Evolutionary conservation across 2,888 invertebrate species (phyloP).

Genomic region (Thereva unica): DNA sequence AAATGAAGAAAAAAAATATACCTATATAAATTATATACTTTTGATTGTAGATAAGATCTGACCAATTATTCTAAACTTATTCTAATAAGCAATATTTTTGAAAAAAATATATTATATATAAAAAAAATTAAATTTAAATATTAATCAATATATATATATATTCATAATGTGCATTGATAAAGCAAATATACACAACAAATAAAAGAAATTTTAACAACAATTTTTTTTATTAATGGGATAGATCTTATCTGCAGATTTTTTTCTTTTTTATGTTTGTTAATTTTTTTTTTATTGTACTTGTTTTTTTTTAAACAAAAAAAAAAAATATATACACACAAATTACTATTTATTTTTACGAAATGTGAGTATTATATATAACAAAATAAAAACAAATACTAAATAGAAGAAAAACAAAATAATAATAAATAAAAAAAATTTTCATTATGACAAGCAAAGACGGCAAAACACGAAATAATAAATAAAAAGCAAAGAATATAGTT

Average conservation of each 20-base stretch:
- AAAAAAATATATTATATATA: slow-evolving; percentile 34
- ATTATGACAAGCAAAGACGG: too few species aligned
- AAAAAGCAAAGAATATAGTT: too few species aligned
- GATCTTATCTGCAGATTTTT: slow-evolving; percentile 39
- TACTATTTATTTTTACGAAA: too few species aligned
- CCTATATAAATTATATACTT: slow-evolving; percentile 22
- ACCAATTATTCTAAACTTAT: slow-evolving; percentile 37
- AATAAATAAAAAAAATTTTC: too few species aligned
- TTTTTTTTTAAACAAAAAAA: too few species aligned
- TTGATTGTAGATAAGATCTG: slow-evolving; percentile 35
- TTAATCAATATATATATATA: slow-evolving; percentile 9
- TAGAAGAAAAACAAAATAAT: too few species aligned
- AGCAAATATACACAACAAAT: slow-evolving; percentile 10
- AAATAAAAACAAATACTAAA: too few species aligned
- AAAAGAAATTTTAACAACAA: slow-evolving; percentile 16
- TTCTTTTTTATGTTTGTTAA: slow-evolving; percentile 11
- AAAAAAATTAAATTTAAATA: neutral
- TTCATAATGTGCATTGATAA: slow-evolving; percentile 32
- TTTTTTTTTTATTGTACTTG: slow-evolving; percentile 6
- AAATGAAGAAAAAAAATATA: neutral
- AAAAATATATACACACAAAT: too few species aligned
- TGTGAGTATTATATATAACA: too few species aligned
- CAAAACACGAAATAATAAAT: too few species aligned
- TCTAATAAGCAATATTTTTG: slow-evolving; percentile 38
- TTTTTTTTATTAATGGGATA: slow-evolving; percentile 30